phyloP scores from a whole-genome alignment of 2,113 vertebrate genomes.

The Chloropsis cyanopogon region DNA sequence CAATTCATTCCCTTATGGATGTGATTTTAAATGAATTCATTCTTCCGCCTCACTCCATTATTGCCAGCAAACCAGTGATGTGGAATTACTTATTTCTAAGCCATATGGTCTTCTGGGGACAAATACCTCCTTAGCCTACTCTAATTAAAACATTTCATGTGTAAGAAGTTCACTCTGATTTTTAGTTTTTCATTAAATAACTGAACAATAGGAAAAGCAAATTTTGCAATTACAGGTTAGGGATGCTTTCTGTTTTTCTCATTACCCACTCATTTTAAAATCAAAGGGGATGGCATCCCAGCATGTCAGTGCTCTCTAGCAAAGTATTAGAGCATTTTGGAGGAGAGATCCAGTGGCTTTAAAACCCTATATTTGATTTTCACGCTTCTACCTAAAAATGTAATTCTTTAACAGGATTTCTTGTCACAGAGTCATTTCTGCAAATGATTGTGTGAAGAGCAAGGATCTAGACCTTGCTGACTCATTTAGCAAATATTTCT shows the following conservation, averaged over 20 bases:
- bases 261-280: constrained; percentile 13
- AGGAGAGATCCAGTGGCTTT: neutral
- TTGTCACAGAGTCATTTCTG: neutral
- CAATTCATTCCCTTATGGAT: constrained; percentile 61
- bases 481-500: neutral
- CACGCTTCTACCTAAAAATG: neutral
- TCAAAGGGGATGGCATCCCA: neutral
- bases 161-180: neutral
- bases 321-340: neutral
- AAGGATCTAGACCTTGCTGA: neutral
- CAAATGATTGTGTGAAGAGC: neutral
- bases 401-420: constrained; percentile 32
- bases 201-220: neutral
- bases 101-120: constrained; percentile 64
- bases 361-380: neutral
- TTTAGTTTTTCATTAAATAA: constrained; percentile 9
- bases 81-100: constrained; percentile 66
- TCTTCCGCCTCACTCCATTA: constrained; percentile 53
- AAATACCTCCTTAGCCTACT: constrained; percentile 35
- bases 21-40: constrained; percentile 65
- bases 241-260: neutral
- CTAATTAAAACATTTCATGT: constrained; percentile 51
- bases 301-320: neutral
- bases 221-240: constrained; percentile 13
- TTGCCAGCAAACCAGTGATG: constrained; percentile 65